Base-by-base conservation (phyloP, 2,888 invertebrate genomes). In the Carabus problematicus region DNA sequence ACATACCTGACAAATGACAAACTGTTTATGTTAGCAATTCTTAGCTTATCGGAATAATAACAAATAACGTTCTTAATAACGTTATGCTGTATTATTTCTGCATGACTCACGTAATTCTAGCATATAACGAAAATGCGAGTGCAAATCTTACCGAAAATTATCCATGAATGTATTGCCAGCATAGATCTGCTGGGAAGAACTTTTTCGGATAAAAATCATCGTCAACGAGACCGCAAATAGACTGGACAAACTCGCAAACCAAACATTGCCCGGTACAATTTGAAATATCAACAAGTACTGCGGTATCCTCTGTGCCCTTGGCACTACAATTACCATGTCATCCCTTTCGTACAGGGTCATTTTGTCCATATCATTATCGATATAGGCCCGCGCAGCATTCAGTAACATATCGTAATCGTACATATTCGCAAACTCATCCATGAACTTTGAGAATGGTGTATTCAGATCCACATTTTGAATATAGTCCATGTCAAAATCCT, bases 331-430 rank as follows among this genome's bases (percentile, higher is more conserved):
- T n/a, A 29, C 11, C 12, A 55, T 41, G 11, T 64, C 55, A 45
- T 55, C 43, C 29, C 29, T 55, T 8, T 64, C 42, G 14, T 29
- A 61, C 14, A 29, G 12, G 45, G 8, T 55, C 12, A 64, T 16
- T 18, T 55, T 54, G 8, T 56, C 43, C 55, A 64, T 18, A 16
- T 29, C 29, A 56, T 19, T 64, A 47, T 55, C 54, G 19, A 55
- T 55, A 55, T 55, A 64, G n/a, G 45, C 29, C 8, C 41, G 11
- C 11, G 55, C 14, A 6, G 14, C 19, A 19, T 18, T 29, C n/a
- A 43, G 29, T 8, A 64, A n/a, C 11, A 42, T 29, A 42, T 64
- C 64, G 55, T 55, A 64, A 64, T 64, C 64, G 14, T 64, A 56
- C 9, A 56, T 8, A 1, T 19, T 6, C 7, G 42, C 11, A 8